A percentile compares a stretch with the other conserved stretches of the same genome.
These are phyloP conservation scores for Drosophila vallismaia DNA, from an alignment of 2,888 invertebrate genomes.

Conservation along the genomic window DNA sequence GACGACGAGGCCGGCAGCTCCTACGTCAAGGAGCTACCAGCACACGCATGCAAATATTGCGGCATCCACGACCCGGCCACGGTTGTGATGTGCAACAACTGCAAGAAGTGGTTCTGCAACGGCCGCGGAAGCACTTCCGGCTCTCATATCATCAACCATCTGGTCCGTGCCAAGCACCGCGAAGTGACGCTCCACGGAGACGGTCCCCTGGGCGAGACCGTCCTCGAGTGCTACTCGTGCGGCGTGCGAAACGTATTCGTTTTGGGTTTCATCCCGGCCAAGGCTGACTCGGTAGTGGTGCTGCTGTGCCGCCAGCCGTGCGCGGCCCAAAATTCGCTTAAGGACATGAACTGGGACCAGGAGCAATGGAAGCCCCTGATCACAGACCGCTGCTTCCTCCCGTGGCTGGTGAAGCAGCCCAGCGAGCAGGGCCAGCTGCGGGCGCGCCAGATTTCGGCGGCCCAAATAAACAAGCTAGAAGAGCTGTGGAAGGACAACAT, in stretches of 20 bases:
- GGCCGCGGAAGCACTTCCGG: slow-evolving; percentile 98
- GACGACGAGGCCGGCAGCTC: slow-evolving; percentile 92
- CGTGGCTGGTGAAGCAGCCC: slow-evolving; percentile 99
- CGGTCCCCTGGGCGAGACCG: slow-evolving; percentile 98
- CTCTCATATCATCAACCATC: slow-evolving; percentile 99
- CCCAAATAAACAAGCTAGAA: slow-evolving; percentile 98
- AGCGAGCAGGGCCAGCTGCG: slow-evolving; percentile 97
- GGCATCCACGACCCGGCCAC: slow-evolving; percentile 90
- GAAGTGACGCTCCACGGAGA: slow-evolving; percentile 99
- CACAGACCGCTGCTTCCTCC: slow-evolving; percentile 96
- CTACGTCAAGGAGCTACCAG: slow-evolving; percentile 94
- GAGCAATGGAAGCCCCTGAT: slow-evolving; percentile 99
- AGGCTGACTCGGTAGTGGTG: slow-evolving; percentile 99
- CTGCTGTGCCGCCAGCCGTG: slow-evolving; percentile 98
- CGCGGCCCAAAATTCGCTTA: slow-evolving; percentile 97
- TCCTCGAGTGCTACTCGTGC: slow-evolving; percentile 99
- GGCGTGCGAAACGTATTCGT: slow-evolving; percentile 99
- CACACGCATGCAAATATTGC: slow-evolving; percentile 99
- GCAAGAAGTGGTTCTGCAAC: slow-evolving; percentile 99
- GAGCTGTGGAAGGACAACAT: slow-evolving; percentile 99
- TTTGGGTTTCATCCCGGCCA: slow-evolving; percentile 99
- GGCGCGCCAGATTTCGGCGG: slow-evolving; percentile 97
- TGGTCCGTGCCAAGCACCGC: slow-evolving; percentile 99
- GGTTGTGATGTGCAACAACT: slow-evolving; percentile 99
- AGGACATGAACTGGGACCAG: slow-evolving; percentile 99